A percentile compares a stretch with the other conserved stretches of the same genome.
Conservation (phyloP, 2,797 vertebrate genomes). For the Anolis apletophallus region DNA sequence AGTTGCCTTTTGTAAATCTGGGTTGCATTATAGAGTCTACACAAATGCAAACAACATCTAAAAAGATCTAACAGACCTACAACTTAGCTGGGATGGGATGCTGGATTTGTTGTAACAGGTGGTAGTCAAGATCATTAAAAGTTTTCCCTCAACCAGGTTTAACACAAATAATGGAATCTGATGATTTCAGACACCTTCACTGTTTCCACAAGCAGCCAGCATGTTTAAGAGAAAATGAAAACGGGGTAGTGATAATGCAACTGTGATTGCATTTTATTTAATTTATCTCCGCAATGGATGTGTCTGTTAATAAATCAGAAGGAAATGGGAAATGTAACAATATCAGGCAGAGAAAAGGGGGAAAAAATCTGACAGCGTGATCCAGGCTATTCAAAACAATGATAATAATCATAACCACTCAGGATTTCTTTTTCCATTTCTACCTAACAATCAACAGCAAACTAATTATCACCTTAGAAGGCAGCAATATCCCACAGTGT, state of each 20-base stretch:
- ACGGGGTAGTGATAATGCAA: slow-evolving; percentile 42
- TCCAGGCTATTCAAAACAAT: slow-evolving; percentile 42
- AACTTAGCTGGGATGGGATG: background rate
- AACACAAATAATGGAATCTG: background rate
- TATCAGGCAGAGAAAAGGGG: slow-evolving; percentile 31
- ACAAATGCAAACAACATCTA: background rate
- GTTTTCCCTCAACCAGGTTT: background rate
- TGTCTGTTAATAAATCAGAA: slow-evolving; percentile 54
- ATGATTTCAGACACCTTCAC: background rate
- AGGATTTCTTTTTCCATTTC: slow-evolving; percentile 35
- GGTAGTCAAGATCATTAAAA: background rate
- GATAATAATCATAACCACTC: slow-evolving; percentile 12
- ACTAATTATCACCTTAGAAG: background rate
- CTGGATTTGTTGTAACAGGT: background rate
- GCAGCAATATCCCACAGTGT: slow-evolving; percentile 35
- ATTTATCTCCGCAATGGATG: slow-evolving; percentile 64
- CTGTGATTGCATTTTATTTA: slow-evolving; percentile 68
- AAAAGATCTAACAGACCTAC: background rate
- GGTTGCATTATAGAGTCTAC: background rate
- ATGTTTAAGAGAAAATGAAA: background rate
- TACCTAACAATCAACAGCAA: background rate
- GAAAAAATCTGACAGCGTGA: slow-evolving; percentile 28
- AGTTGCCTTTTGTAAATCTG: background rate
- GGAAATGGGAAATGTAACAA: slow-evolving; percentile 76
- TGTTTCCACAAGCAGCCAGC: background rate